Conservation (phyloP, 2,888 invertebrate genomes). For the Exocentrus adspersus region DNA sequence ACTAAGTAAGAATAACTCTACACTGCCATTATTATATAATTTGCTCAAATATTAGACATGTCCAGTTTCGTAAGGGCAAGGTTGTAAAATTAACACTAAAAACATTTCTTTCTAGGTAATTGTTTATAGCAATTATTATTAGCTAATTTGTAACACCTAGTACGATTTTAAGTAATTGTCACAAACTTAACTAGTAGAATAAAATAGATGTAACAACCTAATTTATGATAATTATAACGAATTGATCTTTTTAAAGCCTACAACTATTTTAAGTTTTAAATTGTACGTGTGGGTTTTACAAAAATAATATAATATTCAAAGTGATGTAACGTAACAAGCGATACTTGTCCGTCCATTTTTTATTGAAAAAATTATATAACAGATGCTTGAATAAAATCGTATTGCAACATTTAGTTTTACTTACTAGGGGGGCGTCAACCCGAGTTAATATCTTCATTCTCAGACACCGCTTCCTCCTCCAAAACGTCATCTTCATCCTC, state of each 20-base stretch:
- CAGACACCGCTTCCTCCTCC: constrained; percentile 27
- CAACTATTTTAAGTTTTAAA: constrained; percentile 10
- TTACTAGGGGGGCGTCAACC: too few species aligned
- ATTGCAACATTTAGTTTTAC: constrained; percentile 28
- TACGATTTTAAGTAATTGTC: not conserved
- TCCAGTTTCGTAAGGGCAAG: constrained; percentile 19
- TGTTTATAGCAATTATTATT: constrained; percentile 4
- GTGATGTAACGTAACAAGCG: constrained; percentile 9
- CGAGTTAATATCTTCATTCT: constrained; percentile 31
- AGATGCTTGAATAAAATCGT: constrained; percentile 34
- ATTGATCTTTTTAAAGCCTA: not conserved
- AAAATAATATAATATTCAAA: constrained; percentile 1
- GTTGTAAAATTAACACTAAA: constrained; percentile 1
- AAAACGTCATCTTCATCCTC: constrained; percentile 35
- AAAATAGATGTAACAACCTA: constrained; percentile 17
- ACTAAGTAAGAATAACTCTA: constrained; percentile 15
- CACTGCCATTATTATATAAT: constrained; percentile 29
- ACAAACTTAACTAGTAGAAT: constrained; percentile 16
- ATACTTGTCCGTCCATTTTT: constrained; percentile 39
- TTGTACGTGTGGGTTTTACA: constrained; percentile 18
- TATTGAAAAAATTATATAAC: constrained; percentile 27
- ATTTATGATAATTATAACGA: not conserved
- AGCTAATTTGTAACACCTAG: constrained; percentile 9
- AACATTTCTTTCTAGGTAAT: constrained; percentile 2
- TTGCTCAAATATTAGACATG: constrained; percentile 22